These are phyloP conservation scores for Erythrolamprus reginae DNA, from an alignment of 2,113 vertebrate species.

Conservation along the genomic window DNA sequence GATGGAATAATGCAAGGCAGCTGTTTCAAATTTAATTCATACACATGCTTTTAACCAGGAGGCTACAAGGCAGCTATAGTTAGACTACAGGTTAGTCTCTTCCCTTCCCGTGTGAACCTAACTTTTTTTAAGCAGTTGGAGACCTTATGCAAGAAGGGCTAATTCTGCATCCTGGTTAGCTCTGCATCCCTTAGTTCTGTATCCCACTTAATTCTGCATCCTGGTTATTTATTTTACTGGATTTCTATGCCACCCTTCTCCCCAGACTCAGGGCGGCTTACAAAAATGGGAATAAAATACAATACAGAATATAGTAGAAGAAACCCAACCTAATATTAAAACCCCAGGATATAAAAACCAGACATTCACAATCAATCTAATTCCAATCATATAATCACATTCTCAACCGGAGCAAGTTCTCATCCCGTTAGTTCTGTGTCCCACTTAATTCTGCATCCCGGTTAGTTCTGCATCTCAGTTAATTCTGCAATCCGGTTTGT, in stretches of 20 bases:
- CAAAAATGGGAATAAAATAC: no score
- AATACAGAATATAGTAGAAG: no score
- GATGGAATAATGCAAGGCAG: neutral
- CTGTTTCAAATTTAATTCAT: neutral
- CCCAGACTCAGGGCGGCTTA: no score
- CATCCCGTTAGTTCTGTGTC: neutral
- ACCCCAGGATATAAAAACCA: no score
- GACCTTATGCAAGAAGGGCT: neutral
- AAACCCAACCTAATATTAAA: no score
- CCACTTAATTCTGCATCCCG: neutral
- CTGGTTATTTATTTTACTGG: no score
- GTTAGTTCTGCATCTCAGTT: neutral
- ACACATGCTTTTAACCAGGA: neutral
- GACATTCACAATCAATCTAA: no score
- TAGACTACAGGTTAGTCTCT: neutral
- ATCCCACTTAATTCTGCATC: no score
- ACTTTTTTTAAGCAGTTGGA: neutral
- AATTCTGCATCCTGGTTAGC: neutral
- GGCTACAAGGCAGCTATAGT: neutral
- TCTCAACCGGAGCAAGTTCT: no score
- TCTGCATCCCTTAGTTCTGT: neutral
- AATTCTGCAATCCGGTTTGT: neutral
- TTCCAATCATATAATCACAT: no score
- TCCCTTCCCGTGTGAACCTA: neutral
- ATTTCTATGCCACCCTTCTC: no score